Conservation (phyloP, 64 coral and sea anemone species). For the Stichodactyla helianthus region DNA sequence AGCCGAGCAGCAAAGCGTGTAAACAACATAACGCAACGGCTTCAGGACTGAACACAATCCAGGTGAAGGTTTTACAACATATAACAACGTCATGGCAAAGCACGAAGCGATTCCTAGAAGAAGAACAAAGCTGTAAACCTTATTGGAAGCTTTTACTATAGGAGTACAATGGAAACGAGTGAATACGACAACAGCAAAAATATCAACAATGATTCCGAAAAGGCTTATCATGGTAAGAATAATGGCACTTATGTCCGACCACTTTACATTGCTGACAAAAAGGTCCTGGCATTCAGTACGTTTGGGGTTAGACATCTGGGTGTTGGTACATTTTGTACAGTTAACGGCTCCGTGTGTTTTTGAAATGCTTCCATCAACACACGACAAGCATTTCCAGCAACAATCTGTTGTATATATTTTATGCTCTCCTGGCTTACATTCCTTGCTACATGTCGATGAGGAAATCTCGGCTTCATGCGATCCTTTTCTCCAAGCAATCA, state of each 20-base stretch:
- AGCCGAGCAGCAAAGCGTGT: conserved; percentile 43
- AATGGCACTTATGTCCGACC: background rate
- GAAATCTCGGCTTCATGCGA: background rate
- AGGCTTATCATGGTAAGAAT: background rate
- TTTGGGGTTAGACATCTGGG: conserved; percentile 17
- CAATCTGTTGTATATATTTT: conserved; percentile 16
- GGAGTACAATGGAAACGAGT: conserved; percentile 31
- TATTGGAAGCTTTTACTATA: conserved; percentile 47
- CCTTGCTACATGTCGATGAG: conserved; percentile 14
- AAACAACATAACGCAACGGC: conserved; percentile 21
- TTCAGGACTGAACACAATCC: conserved; percentile 19
- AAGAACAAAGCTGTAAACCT: conserved; percentile 40
- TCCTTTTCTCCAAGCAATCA: background rate
- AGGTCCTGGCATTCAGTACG: conserved; percentile 46
- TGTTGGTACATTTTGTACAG: conserved; percentile 44
- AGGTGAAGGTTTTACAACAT: conserved; percentile 26
- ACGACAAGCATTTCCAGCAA: conserved; percentile 63
- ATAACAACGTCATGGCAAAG: conserved; percentile 23
- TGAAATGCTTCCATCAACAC: conserved; percentile 26
- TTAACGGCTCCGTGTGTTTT: conserved; percentile 1
- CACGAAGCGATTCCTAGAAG: conserved; percentile 18
- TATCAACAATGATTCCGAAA: conserved; percentile 13
- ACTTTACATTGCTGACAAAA: conserved; percentile 12
- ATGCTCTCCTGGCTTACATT: conserved; percentile 31
- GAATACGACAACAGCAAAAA: conserved; percentile 14